Percentiles rank a stretch among this genome's conserved stretches.
phyloP scores from a whole-genome alignment of 1,140 invertebrate species.

The Diorhabda carinulata region DNA sequence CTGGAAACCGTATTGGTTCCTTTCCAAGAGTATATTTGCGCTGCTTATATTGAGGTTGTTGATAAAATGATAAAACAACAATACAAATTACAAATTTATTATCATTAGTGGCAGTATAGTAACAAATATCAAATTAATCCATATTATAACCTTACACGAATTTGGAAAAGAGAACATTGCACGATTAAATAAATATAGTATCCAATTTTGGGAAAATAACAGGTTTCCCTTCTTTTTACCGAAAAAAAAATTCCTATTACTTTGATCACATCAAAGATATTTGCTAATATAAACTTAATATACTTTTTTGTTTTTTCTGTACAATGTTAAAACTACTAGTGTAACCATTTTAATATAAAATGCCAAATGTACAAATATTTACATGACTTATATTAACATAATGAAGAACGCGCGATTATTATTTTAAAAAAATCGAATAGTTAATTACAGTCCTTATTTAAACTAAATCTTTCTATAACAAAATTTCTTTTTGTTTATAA shows the following conservation, averaged over 20 bases:
- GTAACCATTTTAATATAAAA: slow-evolving; percentile 21
- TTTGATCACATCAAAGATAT: slow-evolving; percentile 21
- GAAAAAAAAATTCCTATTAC: slow-evolving; percentile 3
- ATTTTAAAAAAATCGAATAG: too few species aligned
- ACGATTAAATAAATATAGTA: slow-evolving; percentile 17
- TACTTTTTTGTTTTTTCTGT: slow-evolving; percentile 13
- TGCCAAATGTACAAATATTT: slow-evolving; percentile 20
- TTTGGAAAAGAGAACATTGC: slow-evolving; percentile 24
- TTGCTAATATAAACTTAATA: slow-evolving; percentile 19
- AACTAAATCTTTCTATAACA: too few species aligned
- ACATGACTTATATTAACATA: slow-evolving; percentile 6
- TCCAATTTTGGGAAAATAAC: slow-evolving; percentile 7
- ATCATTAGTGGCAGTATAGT: slow-evolving; percentile 34
- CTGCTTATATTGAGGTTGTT: too few species aligned
- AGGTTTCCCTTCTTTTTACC: neutral
- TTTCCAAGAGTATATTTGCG: too few species aligned
- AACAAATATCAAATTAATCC: slow-evolving; percentile 26
- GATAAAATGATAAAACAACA: too few species aligned
- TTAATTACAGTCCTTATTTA: too few species aligned
- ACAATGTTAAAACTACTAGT: slow-evolving; percentile 13
- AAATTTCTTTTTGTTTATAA: neutral
- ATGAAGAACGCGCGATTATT: too few species aligned
- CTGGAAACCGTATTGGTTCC: too few species aligned
- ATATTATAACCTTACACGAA: slow-evolving; percentile 17
- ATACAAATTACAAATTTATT: slow-evolving; percentile 35